phyloP scores from a whole-genome alignment of 2,797 vertebrate species.

The Remorina albescens region DNA sequence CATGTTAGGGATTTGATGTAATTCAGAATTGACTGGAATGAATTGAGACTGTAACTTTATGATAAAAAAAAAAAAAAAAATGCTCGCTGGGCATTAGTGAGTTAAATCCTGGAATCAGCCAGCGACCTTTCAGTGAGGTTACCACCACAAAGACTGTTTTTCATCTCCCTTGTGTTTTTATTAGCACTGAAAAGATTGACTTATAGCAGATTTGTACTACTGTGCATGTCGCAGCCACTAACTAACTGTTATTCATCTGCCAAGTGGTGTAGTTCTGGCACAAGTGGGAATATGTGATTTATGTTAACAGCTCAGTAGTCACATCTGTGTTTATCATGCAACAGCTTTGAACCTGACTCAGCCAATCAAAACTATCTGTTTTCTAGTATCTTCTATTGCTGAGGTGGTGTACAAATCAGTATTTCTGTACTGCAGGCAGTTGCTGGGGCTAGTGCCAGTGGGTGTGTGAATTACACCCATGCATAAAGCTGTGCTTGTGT shows the following conservation, averaged over 20 bases:
- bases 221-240: slow-evolving; percentile 57
- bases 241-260: slow-evolving; percentile 70
- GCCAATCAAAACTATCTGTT: slow-evolving; percentile 76
- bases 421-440: slow-evolving; percentile 75
- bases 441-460: slow-evolving; percentile 75
- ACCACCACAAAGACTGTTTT: slow-evolving; percentile 71
- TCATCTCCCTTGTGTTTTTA: slow-evolving; percentile 73
- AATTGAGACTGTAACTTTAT: slow-evolving; percentile 27
- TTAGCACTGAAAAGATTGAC: slow-evolving; percentile 76
- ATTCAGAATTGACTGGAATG: slow-evolving; percentile 49
- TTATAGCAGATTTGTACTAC: slow-evolving; percentile 76
- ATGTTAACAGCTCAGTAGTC: slow-evolving; percentile 68
- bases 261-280: slow-evolving; percentile 42
- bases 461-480: slow-evolving; percentile 82
- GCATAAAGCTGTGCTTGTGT: slow-evolving; percentile 82
- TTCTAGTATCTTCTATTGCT: slow-evolving; percentile 71
- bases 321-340: slow-evolving; percentile 75
- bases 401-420: slow-evolving; percentile 72
- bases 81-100: slow-evolving; percentile 50
- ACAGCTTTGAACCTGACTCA: slow-evolving; percentile 69
- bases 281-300: slow-evolving; percentile 62
- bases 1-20: slow-evolving; percentile 45
- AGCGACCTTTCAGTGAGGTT: slow-evolving; percentile 66
- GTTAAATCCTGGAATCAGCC: slow-evolving; percentile 65
- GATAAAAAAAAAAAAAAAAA: slow-evolving; percentile 29